A percentile compares a stretch with the other conserved stretches of the same genome.
Conservation (phyloP, 2,797 vertebrate genomes). For the Argyrosomus regius region DNA sequence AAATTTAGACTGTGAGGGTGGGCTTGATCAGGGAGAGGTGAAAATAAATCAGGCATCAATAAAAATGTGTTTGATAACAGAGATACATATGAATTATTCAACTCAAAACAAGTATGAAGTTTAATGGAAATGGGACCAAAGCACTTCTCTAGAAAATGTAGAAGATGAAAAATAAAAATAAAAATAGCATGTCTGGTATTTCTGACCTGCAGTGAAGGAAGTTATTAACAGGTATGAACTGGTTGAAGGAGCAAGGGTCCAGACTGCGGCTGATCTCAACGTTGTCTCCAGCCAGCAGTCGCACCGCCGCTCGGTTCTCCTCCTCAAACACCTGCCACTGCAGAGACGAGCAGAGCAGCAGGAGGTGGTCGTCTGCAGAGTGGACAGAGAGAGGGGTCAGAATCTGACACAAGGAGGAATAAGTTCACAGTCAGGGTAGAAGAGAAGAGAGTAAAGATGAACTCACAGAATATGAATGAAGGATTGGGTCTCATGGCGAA, state of each 20-base stretch:
- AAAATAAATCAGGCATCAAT: constrained; percentile 5
- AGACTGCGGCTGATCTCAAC: constrained; percentile 84
- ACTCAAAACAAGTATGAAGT: neutral
- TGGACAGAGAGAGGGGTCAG: neutral
- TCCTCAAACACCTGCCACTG: constrained; percentile 88
- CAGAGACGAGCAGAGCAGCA: constrained; percentile 87
- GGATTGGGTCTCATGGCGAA: constrained; percentile 86
- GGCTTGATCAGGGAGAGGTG: neutral
- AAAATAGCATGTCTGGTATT: neutral
- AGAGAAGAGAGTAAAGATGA: neutral
- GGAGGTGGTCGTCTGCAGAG: constrained; percentile 83
- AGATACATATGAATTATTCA: neutral
- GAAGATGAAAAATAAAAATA: neutral
- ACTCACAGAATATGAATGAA: constrained; percentile 86
- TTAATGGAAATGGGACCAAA: neutral
- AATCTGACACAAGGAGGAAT: neutral
- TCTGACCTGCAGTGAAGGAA: constrained; percentile 83
- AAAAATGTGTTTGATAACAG: neutral
- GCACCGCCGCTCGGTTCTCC: constrained; percentile 79
- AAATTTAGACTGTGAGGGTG: constrained; percentile 5
- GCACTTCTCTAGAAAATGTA: neutral
- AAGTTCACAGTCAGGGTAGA: neutral
- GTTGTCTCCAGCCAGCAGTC: constrained; percentile 83
- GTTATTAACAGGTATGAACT: constrained; percentile 82
- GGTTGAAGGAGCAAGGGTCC: constrained; percentile 78